Evolutionary conservation across 2,888 invertebrate species (phyloP).

Genomic region (Autographa gamma): DNA sequence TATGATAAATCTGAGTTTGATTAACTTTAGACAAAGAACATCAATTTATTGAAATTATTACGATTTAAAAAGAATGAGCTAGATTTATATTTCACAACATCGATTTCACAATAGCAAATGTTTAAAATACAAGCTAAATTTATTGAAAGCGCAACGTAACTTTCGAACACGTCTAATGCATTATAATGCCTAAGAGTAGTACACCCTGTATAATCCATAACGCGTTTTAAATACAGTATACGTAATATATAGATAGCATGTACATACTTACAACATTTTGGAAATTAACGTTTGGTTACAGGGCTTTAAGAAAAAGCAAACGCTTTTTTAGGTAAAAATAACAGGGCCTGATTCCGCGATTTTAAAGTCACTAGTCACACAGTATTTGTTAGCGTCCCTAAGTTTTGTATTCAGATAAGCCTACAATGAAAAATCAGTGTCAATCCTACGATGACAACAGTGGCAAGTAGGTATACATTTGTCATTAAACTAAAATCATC

Average conservation of each 20-base stretch:
- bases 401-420: no score
- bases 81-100: slow-evolving; percentile 59
- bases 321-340: not conserved
- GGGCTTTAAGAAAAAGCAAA: slow-evolving; percentile 15
- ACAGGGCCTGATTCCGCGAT: not conserved
- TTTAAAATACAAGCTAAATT: slow-evolving; percentile 60
- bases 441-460: no score
- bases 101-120: slow-evolving; percentile 64
- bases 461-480: no score
- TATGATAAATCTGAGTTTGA: slow-evolving; percentile 17
- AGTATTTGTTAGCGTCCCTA: no score
- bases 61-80: slow-evolving; percentile 14
- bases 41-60: not conserved
- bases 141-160: slow-evolving; percentile 62
- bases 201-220: slow-evolving; percentile 88
- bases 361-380: no score
- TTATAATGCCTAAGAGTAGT: slow-evolving; percentile 82
- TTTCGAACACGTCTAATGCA: slow-evolving; percentile 65
- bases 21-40: slow-evolving; percentile 34
- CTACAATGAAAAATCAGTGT: no score
- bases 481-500: no score
- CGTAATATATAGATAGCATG: slow-evolving; percentile 56
- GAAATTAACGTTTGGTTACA: slow-evolving; percentile 25
- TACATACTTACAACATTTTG: slow-evolving; percentile 44
- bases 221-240: slow-evolving; percentile 76